Evolutionary conservation across 64 coral and sea anemone species (phyloP), one percentile per base, ranked within the genome.

Genomic region (Trachythela sp.): DNA sequence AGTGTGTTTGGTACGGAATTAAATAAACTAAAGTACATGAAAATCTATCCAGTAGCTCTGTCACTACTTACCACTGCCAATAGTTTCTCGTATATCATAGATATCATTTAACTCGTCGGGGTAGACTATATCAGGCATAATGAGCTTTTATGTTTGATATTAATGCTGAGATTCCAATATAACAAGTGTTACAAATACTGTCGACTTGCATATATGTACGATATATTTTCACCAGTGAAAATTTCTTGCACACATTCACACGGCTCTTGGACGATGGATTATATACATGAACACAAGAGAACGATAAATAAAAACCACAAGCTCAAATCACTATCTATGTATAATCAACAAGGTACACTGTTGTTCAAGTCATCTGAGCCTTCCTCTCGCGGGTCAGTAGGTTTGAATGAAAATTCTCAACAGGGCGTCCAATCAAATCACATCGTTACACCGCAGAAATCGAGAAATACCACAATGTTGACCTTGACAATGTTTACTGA

Each of bases 51-150:
- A 75, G 17, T 52, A 72, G 22, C 32, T 60, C 48, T 40, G 7
- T 40, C 13, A 34, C 42, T 48, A 93, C 96, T 88, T 92, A 99
- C 96, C 96, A 36, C 93, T 99, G 70, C 96, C 96, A 89, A 99
- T 91, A 32, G 96, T 99, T 87, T 99, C 67, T 24, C 59, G 90
- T 13, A 99, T 41, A 24, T 99, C 91, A 40, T 99, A 99, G 56
- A 89, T 54, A 60, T 91, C 92, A 0, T 86, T 95, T 34, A 99
- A 27, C 84, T 95, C 91, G 2, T 87, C 39, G 31, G 96, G 96
- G 71, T 93, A 95, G 45, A 91, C 84, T 38, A 87, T 39, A 32
- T 94, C 88, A 14, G 96, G 96, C 96, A 99, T 99, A 42, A 85
- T 97, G 13, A 22, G 39, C 31, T 6, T 56, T 20, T 39, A n/a